phyloP scores from a whole-genome alignment of 2,797 vertebrate genomes.

The Bradypodion ventrale region DNA sequence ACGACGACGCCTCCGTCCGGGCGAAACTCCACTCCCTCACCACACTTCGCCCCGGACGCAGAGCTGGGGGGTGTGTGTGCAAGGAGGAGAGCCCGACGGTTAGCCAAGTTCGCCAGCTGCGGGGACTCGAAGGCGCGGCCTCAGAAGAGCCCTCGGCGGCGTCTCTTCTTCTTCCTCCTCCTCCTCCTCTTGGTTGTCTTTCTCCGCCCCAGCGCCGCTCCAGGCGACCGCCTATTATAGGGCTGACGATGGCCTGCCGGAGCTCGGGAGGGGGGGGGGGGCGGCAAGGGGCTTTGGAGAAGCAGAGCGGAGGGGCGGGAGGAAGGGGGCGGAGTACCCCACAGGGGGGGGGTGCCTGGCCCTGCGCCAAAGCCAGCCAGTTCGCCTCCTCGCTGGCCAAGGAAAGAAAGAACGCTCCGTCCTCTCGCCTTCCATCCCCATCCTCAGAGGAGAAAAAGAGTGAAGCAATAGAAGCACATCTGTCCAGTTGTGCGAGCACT shows the following conservation, averaged over 20 bases:
- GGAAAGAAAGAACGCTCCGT: neutral
- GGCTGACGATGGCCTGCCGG: constrained; percentile 26
- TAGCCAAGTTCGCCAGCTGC: constrained; percentile 37
- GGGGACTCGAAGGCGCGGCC: constrained; percentile 58
- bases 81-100: constrained; percentile 11
- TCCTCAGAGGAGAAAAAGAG: neutral
- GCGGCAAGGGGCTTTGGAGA: constrained; percentile 44
- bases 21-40: neutral
- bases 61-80: no score
- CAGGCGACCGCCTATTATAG: constrained; percentile 60
- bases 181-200: neutral
- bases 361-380: neutral
- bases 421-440: no score
- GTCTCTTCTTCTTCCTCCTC: neutral
- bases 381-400: neutral
- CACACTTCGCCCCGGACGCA: no score
- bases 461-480: neutral
- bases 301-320: neutral
- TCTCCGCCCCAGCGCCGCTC: constrained; percentile 58
- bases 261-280: constrained; percentile 36
- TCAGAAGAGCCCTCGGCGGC: constrained; percentile 13
- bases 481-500: neutral
- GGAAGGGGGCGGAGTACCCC: no score
- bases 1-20: constrained; percentile 12
- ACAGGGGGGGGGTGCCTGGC: constrained; percentile 1